Percentiles rank a stretch among this genome's conserved stretches.
Evolutionary conservation across 2,797 vertebrate species (phyloP).

Genomic region (Acrocephalus scirpaceus): DNA sequence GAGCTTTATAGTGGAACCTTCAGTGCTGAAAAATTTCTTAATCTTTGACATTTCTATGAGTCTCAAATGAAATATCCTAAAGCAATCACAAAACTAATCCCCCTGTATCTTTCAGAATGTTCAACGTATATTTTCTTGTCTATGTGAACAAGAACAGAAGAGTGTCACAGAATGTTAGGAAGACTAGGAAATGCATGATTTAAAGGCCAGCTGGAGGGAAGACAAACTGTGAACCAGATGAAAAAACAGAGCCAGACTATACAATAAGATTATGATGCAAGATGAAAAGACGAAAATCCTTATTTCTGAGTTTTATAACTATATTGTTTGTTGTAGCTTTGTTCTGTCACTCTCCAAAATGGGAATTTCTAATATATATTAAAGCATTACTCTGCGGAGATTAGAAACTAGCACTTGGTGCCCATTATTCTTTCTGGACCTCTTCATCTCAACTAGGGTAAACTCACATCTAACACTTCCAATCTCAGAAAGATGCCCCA

Average conservation of each 20-base stretch:
- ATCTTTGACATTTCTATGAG: background rate
- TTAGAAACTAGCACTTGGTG: background rate
- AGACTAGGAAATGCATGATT: background rate
- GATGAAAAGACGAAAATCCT: background rate
- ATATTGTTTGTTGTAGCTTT: background rate
- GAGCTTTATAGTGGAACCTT: background rate
- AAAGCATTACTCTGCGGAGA: background rate
- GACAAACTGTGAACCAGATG: background rate
- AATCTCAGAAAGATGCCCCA: background rate
- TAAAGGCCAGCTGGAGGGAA: background rate
- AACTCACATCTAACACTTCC: background rate
- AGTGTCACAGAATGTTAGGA: background rate
- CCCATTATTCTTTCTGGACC: background rate
- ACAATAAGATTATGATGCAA: background rate
- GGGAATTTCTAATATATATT: background rate
- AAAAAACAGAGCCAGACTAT: background rate
- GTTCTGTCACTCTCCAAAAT: background rate
- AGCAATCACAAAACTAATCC: background rate
- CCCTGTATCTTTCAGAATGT: background rate
- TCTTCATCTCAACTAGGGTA: background rate
- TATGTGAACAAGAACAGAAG: background rate
- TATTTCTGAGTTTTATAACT: background rate
- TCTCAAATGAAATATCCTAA: background rate
- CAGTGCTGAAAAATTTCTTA: background rate
- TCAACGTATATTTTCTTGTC: background rate